Evolutionary conservation across 1,140 invertebrate genomes (phyloP).

Genomic region (Zaprionus kolodkinae): DNA sequence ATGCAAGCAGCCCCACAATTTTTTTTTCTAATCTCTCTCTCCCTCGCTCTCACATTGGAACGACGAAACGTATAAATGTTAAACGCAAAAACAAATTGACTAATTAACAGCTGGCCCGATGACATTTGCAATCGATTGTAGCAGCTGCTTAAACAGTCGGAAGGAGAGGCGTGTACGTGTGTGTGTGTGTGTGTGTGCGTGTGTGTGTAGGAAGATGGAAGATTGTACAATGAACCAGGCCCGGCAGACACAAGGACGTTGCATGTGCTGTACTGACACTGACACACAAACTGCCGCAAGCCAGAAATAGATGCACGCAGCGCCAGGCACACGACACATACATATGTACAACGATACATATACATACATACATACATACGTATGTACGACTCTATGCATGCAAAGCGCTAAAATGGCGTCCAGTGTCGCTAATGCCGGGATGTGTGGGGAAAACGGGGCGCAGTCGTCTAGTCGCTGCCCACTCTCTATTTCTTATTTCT

Average conservation of each 20-base stretch:
- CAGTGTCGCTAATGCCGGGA: constrained; percentile 53
- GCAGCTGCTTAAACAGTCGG: constrained; percentile 2
- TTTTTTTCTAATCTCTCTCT: constrained; percentile 25
- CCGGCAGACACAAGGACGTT: constrained; percentile 57
- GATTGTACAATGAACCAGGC: constrained; percentile 46
- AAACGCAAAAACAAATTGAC: constrained; percentile 43
- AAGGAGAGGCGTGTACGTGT: background rate
- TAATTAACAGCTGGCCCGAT: constrained; percentile 39
- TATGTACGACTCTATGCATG: constrained; percentile 14
- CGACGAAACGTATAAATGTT: constrained; percentile 9
- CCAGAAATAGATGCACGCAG: constrained; percentile 49
- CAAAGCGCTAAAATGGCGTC: constrained; percentile 50
- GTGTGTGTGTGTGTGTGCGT: background rate
- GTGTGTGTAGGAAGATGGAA: constrained; percentile 18
- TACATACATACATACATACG: background rate
- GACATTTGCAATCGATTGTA: constrained; percentile 28
- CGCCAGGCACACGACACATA: constrained; percentile 27
- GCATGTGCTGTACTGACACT: constrained; percentile 53
- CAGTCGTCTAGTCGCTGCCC: constrained; percentile 45
- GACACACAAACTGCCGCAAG: constrained; percentile 52
- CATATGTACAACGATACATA: background rate
- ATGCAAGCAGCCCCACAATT: constrained; percentile 3
- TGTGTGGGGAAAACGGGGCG: constrained; percentile 21
- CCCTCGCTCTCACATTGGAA: constrained; percentile 13
- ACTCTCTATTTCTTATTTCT: constrained; percentile 46